phyloP scores from a whole-genome alignment of 2,888 invertebrate genomes.

The Drosophila neoperkinsi region DNA sequence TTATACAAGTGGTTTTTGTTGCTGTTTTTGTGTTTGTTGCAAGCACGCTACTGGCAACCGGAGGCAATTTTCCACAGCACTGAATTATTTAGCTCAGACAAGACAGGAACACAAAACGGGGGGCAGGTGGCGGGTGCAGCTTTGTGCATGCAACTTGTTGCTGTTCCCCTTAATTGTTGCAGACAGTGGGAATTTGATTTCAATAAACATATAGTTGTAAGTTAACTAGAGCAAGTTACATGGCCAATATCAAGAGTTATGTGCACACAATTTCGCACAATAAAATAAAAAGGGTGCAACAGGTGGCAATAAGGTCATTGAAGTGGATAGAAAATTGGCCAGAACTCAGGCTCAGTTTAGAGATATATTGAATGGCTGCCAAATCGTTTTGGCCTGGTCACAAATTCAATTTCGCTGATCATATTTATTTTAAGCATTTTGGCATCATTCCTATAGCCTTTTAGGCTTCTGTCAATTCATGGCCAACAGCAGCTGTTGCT shows the following conservation, averaged over 20 bases:
- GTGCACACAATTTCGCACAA: constrained; percentile 39
- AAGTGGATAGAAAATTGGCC: constrained; percentile 13
- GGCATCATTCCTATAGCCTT: constrained; percentile 22
- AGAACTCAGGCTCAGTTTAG: background rate
- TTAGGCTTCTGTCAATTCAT: constrained; percentile 38
- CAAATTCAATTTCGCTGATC: constrained; percentile 48
- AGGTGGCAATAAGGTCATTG: constrained; percentile 3
- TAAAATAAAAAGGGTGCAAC: constrained; percentile 11
- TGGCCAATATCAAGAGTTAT: constrained; percentile 51
- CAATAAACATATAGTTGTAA: constrained; percentile 37
- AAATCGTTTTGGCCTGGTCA: constrained; percentile 42
- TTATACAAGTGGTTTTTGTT: constrained; percentile 20
- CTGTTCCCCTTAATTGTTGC: constrained; percentile 47
- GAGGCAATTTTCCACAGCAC: constrained; percentile 77
- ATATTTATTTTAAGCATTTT: constrained; percentile 35
- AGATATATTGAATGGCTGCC: constrained; percentile 28
- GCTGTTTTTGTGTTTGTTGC: constrained; percentile 7
- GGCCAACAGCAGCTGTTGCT: constrained; percentile 41
- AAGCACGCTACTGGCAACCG: constrained; percentile 58
- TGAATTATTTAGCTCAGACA: constrained; percentile 42
- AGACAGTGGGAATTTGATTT: constrained; percentile 55
- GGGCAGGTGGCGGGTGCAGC: constrained; percentile 16
- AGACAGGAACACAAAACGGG: background rate
- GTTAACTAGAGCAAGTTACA: constrained; percentile 50
- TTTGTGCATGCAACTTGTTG: constrained; percentile 59